phyloP scores from a whole-genome alignment of 2,113 vertebrate genomes.

The Columba livia region DNA sequence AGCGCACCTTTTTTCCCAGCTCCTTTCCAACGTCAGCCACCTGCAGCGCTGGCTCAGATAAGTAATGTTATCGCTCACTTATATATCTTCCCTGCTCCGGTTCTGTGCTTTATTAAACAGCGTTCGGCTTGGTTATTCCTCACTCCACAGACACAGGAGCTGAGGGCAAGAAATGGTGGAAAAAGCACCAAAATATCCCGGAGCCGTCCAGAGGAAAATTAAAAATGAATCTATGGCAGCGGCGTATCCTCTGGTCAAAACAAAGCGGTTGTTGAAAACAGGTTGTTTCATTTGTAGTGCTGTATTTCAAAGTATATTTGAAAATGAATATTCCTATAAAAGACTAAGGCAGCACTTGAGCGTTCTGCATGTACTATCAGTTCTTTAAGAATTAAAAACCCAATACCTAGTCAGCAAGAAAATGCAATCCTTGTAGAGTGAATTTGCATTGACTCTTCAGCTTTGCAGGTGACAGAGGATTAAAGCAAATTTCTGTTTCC shows the following conservation, averaged over 20 bases:
- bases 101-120: background rate
- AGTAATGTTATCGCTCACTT: background rate
- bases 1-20: background rate
- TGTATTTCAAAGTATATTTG: background rate
- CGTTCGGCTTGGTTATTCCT: background rate
- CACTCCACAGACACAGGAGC: background rate
- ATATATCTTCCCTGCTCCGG: background rate
- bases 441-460: background rate
- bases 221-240: background rate
- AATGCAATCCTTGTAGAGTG: rapidly evolving
- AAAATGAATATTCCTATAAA: background rate
- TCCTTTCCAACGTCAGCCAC: background rate
- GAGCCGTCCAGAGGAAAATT: conserved; percentile 1
- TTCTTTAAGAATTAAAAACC: background rate
- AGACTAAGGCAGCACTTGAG: background rate
- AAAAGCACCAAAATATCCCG: background rate
- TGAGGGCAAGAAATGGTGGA: background rate
- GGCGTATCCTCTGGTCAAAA: background rate
- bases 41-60: background rate
- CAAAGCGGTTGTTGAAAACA: background rate
- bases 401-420: background rate
- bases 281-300: background rate
- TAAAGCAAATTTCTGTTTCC: background rate
- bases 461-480: rapidly evolving
- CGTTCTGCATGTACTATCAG: background rate